phyloP scores from a whole-genome alignment of 2,113 vertebrate species.

The Coturnix japonica region DNA sequence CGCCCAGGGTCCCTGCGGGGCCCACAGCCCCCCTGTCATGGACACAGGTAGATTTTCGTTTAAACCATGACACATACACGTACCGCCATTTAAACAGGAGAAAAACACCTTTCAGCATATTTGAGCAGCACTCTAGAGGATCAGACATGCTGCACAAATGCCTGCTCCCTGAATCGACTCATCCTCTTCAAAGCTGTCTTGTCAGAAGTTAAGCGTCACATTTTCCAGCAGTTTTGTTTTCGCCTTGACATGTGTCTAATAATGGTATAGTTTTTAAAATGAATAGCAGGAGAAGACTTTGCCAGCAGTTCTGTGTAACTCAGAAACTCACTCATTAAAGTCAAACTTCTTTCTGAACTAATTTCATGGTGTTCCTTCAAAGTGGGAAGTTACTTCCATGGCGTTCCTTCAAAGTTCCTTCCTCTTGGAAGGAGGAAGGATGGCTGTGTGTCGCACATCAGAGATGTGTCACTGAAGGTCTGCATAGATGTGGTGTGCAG shows the following conservation, averaged over 20 bases:
- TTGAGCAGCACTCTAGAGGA: not conserved
- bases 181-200: constrained; percentile 17
- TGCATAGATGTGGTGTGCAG: not conserved
- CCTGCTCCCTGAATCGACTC: not conserved
- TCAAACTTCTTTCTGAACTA: not conserved
- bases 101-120: constrained; percentile 22
- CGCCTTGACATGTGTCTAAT: not conserved
- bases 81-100: not conserved
- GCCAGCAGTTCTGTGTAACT: not conserved
- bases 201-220: not conserved
- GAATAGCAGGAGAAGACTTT: not conserved
- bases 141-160: not conserved
- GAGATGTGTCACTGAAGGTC: not conserved
- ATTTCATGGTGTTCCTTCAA: not conserved
- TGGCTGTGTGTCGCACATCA: not conserved
- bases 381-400: not conserved
- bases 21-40: too few species aligned
- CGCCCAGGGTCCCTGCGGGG: too few species aligned
- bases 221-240: constrained; percentile 36
- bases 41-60: too few species aligned
- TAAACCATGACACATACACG: too few species aligned
- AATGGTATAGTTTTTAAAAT: not conserved
- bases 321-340: not conserved
- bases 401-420: not conserved
- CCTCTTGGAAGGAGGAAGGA: not conserved